Evolutionary conservation across 2,888 invertebrate genomes (phyloP).

Genomic region (Coremacera marginata): DNA sequence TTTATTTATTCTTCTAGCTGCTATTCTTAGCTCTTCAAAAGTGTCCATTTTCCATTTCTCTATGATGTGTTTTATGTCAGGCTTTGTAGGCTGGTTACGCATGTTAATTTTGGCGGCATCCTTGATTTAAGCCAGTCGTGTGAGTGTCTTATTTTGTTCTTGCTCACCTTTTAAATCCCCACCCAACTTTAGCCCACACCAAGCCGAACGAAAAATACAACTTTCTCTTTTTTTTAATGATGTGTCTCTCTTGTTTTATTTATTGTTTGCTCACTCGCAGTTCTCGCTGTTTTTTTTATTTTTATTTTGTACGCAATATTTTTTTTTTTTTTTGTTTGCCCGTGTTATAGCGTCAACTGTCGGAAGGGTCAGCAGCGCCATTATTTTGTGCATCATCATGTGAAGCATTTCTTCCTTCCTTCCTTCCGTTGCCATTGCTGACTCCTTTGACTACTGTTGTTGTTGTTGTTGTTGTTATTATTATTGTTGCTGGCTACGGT

Average conservation of each 20-base stretch:
- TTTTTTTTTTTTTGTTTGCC: not conserved
- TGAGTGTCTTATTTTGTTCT: not conserved
- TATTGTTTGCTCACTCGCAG: not conserved
- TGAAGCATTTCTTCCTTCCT: constrained; percentile 55
- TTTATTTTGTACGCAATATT: not conserved
- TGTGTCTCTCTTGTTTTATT: not conserved
- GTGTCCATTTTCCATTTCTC: not conserved
- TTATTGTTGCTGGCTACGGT: not conserved
- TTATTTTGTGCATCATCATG: constrained; percentile 37
- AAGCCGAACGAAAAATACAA: not conserved
- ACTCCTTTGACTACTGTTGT: constrained; percentile 5
- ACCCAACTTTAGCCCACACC: not conserved
- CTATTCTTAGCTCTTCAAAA: not conserved
- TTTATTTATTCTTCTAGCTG: too few relatives aligned
- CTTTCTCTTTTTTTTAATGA: not conserved
- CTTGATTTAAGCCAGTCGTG: not conserved
- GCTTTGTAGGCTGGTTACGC: not conserved
- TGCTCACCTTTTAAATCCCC: not conserved
- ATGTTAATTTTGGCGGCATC: not conserved
- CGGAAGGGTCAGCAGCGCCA: constrained; percentile 31
- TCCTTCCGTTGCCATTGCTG: constrained; percentile 40
- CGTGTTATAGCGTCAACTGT: constrained; percentile 23
- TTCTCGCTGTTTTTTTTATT: not conserved
- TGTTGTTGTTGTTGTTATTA: not conserved
- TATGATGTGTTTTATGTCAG: not conserved